Percentiles rank a stretch among this genome's conserved stretches.
Conservation (phyloP, 2,113 vertebrate species). For the pig (Sus scrofa) region T2T-Sscrofa CM000817.6:36806501-36807000, state of each 20-base stretch:
- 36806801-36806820: not conserved
- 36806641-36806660: not conserved
- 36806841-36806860: too few species aligned
- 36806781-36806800: not conserved
- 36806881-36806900: too few species aligned
- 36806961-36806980: too few species aligned
- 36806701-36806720: not conserved
- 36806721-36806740: not conserved
- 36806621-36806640: not conserved
- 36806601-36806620: not conserved
- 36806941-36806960: too few species aligned
- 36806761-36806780: not conserved
- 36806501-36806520: not conserved
- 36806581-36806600: not conserved
- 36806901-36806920: too few species aligned
- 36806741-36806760: not conserved
- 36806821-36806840: not conserved
- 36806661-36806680: not conserved
- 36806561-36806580: not conserved
- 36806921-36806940: too few species aligned
- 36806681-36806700: not conserved
- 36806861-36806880: too few species aligned
- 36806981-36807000: too few species aligned
- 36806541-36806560: not conserved
- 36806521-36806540: not conserved